Evolutionary conservation across 2,888 invertebrate genomes (phyloP).

Genomic region (Arge pagana): DNA sequence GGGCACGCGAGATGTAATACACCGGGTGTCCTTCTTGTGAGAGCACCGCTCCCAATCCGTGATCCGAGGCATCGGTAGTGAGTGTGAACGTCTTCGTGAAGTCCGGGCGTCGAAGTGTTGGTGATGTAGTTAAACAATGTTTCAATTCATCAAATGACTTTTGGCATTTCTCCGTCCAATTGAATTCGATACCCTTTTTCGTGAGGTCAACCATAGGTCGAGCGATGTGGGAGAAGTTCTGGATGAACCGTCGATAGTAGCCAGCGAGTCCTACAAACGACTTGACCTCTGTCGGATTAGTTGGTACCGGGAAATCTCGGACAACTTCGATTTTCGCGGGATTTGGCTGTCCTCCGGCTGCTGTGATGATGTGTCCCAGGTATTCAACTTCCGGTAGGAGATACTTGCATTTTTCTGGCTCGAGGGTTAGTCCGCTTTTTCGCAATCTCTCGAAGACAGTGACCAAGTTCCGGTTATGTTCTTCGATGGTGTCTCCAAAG

Average conservation of each 20-base stretch:
- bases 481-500: conserved; percentile 18
- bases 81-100: conserved; percentile 38
- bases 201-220: conserved; percentile 20
- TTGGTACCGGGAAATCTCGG: conserved; percentile 1
- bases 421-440: conserved; percentile 15
- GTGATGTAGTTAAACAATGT: conserved; percentile 31
- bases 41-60: background rate
- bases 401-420: conserved; percentile 24
- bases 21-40: background rate
- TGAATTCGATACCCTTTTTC: conserved; percentile 18
- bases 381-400: conserved; percentile 25
- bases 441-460: conserved; percentile 20
- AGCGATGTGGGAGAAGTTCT: conserved; percentile 15
- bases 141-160: conserved; percentile 33
- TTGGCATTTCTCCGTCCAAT: conserved; percentile 18
- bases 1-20: background rate
- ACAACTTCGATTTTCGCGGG: conserved; percentile 25
- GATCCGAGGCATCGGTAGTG: conserved; percentile 38
- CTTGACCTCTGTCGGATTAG: conserved; percentile 23
- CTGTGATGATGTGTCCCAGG: conserved; percentile 34
- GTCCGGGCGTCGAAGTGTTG: conserved; percentile 37
- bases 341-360: conserved; percentile 31
- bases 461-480: conserved; percentile 23
- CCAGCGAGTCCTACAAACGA: conserved; percentile 23
- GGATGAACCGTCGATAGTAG: conserved; percentile 26